phyloP scores from a whole-genome alignment of 2,113 vertebrate species.

The Heterocephalus glaber region DNA sequence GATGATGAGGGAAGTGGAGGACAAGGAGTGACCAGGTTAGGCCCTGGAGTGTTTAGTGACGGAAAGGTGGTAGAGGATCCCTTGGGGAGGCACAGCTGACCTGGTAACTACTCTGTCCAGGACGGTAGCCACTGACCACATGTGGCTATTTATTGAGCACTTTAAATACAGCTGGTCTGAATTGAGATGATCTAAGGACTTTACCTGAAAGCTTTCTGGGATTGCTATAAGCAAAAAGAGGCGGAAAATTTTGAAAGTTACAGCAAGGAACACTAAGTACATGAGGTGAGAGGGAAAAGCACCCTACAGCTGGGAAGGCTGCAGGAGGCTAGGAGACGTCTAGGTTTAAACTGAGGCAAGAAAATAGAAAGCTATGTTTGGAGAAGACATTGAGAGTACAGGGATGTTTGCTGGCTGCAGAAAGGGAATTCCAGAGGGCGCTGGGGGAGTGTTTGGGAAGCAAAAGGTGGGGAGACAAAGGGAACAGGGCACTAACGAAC shows the following conservation, averaged over 20 bases:
- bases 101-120: neutral
- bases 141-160: neutral
- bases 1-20: neutral
- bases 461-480: neutral
- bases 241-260: neutral
- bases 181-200: neutral
- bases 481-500: fast-evolving
- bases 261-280: neutral
- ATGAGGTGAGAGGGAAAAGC: neutral
- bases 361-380: neutral
- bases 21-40: neutral
- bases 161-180: neutral
- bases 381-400: neutral
- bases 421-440: neutral
- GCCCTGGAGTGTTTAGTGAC: neutral
- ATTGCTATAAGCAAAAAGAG: neutral
- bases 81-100: neutral
- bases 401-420: too few relatives aligned
- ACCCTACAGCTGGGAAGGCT: neutral
- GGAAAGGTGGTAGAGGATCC: neutral
- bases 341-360: neutral
- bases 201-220: neutral
- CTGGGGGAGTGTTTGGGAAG: neutral
- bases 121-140: neutral
- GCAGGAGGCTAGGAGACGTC: neutral